Base-by-base conservation (phyloP, 2,888 invertebrate species). In the Nematopogon swammerdamellus region DNA sequence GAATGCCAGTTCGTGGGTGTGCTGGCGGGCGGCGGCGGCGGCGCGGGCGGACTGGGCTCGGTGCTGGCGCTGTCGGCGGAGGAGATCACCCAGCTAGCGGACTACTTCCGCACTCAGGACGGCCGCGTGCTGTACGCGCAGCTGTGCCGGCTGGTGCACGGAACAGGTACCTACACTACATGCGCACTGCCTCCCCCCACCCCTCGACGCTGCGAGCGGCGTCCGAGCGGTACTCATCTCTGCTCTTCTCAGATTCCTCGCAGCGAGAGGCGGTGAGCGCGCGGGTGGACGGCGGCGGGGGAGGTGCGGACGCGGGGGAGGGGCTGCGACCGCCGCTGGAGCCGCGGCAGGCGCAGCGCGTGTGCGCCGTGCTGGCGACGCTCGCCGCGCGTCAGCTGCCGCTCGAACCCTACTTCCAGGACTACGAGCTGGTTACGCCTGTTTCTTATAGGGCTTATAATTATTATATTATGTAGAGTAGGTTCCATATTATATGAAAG, bases 71-170 rank as follows among this genome's bases (percentile, higher is more conserved):
- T 91, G 47, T 85, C 88, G 0, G 86, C 87, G 59, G 82, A 83
- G 49, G 91, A 91, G 79, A 84, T 91, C 56, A 70, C 82, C 4
- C 88, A 90, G 63, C 68, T 91, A 11, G 84, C 87, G 0, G 88
- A 90, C 68, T 91, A 90, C 75, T 91, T 91, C 72, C 83, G 88
- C 44, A 82, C 87, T n/a, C 86, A 86, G 55, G 91, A 91, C 73
- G 91, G 91, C 51, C 82, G 90, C 56, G 83, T 91, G 49, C 82
- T 86, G 50, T 91, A 91, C 68, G 83, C 84, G 2, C 89, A 90
- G 70, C 83, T 91, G 53, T 89, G 89, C 61, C 82, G 86, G 64
- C 82, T 89, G 55, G 85, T 91, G 52, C 86, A 87, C 54, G 82
- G 85, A 19, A 85, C 84, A 68, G 84, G 87, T 87, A n/a, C n/a